Base-by-base conservation (phyloP, 2,888 invertebrate genomes). In the Rhorus exstirpatorius region DNA sequence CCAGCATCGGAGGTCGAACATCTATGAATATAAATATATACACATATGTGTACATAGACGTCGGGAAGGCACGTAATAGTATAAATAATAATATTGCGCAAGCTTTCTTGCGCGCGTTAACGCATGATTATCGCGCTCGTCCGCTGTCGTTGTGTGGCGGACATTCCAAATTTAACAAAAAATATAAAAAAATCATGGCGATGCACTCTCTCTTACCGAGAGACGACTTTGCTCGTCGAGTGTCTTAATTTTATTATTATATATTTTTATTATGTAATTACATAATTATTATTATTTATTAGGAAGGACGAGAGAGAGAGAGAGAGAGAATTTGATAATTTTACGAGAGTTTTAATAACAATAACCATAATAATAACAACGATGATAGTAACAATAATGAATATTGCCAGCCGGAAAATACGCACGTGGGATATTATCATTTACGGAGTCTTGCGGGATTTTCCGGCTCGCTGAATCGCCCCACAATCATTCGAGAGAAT, bases 71-170 rank as follows among this genome's bases (percentile, higher is more conserved):
- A 80, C 88, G 88, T 89, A 89, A 89, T 87, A 86, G 88, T 88
- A 88, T 88, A 89, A n/a, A n/a, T n/a, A 90, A 90, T 89, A 90
- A 65, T 89, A 88, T 91, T 90, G 90, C 89, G 90, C 89, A 91
- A 91, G 89, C 88, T 87, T 21, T 55, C n/a, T n/a, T n/a, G n/a
- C 63, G 61, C 17, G 35, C 26, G 35, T 89, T 90, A 90, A 91
- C 89, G 89, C 88, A 91, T 88, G 88, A 89, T 91, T 90, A 90
- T 90, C 90, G 88, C 65, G 58, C 67, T 24, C 12, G 17, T 19
- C 65, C 67, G 81, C 53, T 26, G 21, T 14, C 77, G 82, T 3
- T 58, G 58, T 31, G 26, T 10, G 17, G 0, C 0, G 58, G 75
- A n/a, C 86, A 70, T 82, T 86, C 85, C 84, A 89, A 87, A n/a